Evolutionary conservation across 2,888 invertebrate species (phyloP), one percentile per base, ranked within the genome.

Genomic region (Volucella zonaria): DNA sequence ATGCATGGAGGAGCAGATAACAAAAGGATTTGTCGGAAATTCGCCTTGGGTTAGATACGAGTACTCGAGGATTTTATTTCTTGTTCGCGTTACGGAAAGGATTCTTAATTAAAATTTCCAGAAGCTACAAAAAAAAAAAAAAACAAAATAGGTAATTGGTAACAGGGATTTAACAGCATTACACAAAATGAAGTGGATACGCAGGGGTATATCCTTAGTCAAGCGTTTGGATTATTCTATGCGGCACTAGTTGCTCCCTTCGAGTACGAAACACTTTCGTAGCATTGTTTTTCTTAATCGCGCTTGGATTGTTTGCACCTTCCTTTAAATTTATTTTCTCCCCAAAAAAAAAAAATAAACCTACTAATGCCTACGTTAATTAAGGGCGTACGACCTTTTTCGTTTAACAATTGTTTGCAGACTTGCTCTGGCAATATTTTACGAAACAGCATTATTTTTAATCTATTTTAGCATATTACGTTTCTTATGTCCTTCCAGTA

Each of bases 91-190:
- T 61, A 56, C 54, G 43, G 61, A 42, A 42, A 70, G 73, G 79
- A 74, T 62, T 59, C 78, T 78, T 82, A 82, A 83, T 83, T 83
- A 80, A 83, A 83, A 74, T 70, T 61, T 59, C 54, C 40, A 40
- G 23, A 68, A 70, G 47, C 45, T 49, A 54, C 73, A 54, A 52
- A 67, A 59, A n/a, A n/a, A n/a, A n/a, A n/a, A n/a, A n/a, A n/a
- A n/a, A n/a, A n/a, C n/a, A n/a, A n/a, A 14, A 49, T 8, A 58
- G 6, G 61, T 56, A 40, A 15, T 67, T 77, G 59, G 43, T 73
- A 52, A 43, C 56, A 49, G 31, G 67, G 56, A 61, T 73, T 67
- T 42, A n/a, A 54, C 52, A 49, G 59, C 70, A 54, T 76, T 71
- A 43, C 71, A 67, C 68, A 61, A 45, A 15, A 52, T 52, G 49